Evolutionary conservation across 1,140 invertebrate genomes (phyloP).

Genomic region (Dendroctonus valens): DNA sequence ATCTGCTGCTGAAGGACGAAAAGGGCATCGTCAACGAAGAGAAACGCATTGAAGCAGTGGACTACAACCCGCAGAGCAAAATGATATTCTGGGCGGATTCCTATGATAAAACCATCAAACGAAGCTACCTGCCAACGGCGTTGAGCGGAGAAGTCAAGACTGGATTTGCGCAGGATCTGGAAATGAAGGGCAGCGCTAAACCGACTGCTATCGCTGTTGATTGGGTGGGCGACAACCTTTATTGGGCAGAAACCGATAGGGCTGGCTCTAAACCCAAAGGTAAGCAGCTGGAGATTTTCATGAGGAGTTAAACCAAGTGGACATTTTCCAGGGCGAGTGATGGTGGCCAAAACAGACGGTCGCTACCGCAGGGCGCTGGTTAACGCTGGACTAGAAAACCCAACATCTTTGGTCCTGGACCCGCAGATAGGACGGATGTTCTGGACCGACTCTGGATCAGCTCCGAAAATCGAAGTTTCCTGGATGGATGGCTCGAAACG

Average conservation of each 20-base stretch:
- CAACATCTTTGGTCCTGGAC: conserved; percentile 84
- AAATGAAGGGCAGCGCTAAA: conserved; percentile 76
- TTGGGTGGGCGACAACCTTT: conserved; percentile 89
- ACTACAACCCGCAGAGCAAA: conserved; percentile 78
- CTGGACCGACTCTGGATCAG: conserved; percentile 84
- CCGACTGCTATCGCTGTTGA: conserved; percentile 85
- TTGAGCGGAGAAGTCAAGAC: conserved; percentile 71
- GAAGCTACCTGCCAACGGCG: conserved; percentile 85
- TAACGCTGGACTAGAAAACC: conserved; percentile 70
- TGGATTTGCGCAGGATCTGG: conserved; percentile 85
- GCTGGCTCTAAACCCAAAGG: conserved; percentile 70
- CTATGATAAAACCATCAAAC: conserved; percentile 84
- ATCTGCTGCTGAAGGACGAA: conserved; percentile 65
- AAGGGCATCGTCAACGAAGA: conserved; percentile 77
- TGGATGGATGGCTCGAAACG: conserved; percentile 96
- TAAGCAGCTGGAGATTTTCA: background rate
- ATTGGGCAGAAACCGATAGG: conserved; percentile 88
- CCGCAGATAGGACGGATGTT: conserved; percentile 82
- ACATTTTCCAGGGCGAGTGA: conserved; percentile 56
- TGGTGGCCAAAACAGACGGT: conserved; percentile 87
- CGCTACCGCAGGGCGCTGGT: conserved; percentile 80
- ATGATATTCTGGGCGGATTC: conserved; percentile 94
- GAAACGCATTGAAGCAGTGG: conserved; percentile 83
- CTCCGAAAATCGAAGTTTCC: conserved; percentile 82
- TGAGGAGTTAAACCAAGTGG: background rate